phyloP scores from a whole-genome alignment of 2,888 invertebrate genomes.

The Caradrina kadenii region DNA sequence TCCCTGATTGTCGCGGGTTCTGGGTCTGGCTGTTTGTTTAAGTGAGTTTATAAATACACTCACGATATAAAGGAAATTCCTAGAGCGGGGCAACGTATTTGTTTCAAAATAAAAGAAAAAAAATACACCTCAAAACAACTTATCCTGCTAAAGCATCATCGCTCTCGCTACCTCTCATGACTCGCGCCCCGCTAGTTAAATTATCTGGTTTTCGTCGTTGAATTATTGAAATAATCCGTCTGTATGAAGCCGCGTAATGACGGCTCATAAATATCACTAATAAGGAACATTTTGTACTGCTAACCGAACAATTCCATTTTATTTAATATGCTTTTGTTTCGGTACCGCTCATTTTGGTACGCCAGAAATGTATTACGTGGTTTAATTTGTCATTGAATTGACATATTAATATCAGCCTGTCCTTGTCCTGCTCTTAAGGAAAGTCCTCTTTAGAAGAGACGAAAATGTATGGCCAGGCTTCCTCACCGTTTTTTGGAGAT shows the following conservation, averaged over 20 bases:
- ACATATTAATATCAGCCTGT: neutral
- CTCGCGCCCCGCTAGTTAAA: conserved; percentile 69
- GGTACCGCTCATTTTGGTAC: conserved; percentile 1
- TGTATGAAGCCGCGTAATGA: conserved; percentile 73
- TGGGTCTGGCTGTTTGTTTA: too few relatives aligned
- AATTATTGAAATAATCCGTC: conserved; percentile 85
- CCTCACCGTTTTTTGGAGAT: too few relatives aligned
- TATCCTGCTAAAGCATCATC: neutral
- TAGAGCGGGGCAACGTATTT: too few relatives aligned
- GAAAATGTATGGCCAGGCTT: neutral
- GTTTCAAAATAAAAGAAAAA: too few relatives aligned
- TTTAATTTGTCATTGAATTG: conserved; percentile 10
- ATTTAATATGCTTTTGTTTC: conserved; percentile 52
- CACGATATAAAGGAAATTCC: too few relatives aligned
- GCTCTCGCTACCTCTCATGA: conserved; percentile 35
- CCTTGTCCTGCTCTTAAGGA: neutral
- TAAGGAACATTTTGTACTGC: conserved; percentile 62
- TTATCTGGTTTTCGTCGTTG: conserved; percentile 80
- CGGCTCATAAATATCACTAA: conserved; percentile 72
- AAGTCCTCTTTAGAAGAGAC: neutral
- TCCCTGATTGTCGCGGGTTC: too few relatives aligned
- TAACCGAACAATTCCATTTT: conserved; percentile 56
- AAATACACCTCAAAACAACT: too few relatives aligned
- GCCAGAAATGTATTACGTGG: conserved; percentile 10
- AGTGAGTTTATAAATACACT: too few relatives aligned